Evolutionary conservation across 2,888 invertebrate genomes (phyloP).

Genomic region (Drosophila aldrichi): DNA sequence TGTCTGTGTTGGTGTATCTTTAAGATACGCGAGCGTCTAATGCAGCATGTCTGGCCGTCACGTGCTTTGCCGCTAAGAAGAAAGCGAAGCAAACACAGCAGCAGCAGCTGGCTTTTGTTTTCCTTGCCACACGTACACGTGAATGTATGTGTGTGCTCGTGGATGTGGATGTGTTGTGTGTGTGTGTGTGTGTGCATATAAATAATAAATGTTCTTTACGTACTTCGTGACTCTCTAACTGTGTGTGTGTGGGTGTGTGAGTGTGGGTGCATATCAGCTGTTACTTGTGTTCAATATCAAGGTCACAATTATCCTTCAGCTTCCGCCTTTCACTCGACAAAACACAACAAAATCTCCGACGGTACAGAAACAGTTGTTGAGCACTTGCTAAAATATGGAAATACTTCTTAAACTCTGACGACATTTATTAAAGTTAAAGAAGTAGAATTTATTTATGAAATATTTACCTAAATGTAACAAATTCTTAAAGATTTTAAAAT

Average conservation of each 20-base stretch:
- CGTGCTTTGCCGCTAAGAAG: slow-evolving; percentile 57
- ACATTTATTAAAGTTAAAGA: too few species aligned
- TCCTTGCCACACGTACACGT: slow-evolving; percentile 39
- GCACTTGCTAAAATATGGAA: neutral
- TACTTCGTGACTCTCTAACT: slow-evolving; percentile 30
- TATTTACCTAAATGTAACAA: neutral
- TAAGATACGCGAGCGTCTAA: slow-evolving; percentile 65
- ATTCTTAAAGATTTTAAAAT: too few species aligned
- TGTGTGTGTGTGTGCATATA: slow-evolving; percentile 53
- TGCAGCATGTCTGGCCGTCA: slow-evolving; percentile 36
- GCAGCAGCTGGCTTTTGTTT: slow-evolving; percentile 72
- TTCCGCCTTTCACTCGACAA: slow-evolving; percentile 5
- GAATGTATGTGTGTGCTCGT: slow-evolving; percentile 11
- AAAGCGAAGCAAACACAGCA: slow-evolving; percentile 53
- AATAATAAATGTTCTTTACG: slow-evolving; percentile 74
- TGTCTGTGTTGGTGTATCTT: slow-evolving; percentile 51
- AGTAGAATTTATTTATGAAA: too few species aligned
- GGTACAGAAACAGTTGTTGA: neutral
- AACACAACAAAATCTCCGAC: slow-evolving; percentile 17
- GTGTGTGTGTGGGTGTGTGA: slow-evolving; percentile 37
- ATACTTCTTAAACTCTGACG: neutral
- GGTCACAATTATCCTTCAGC: slow-evolving; percentile 54
- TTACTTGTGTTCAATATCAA: slow-evolving; percentile 74
- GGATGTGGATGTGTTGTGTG: neutral
- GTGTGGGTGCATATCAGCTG: slow-evolving; percentile 63